A percentile compares a stretch with the other conserved stretches of the same genome.
phyloP scores from a whole-genome alignment of 2,113 vertebrate genomes.

The Oxyura jamaicensis region DNA sequence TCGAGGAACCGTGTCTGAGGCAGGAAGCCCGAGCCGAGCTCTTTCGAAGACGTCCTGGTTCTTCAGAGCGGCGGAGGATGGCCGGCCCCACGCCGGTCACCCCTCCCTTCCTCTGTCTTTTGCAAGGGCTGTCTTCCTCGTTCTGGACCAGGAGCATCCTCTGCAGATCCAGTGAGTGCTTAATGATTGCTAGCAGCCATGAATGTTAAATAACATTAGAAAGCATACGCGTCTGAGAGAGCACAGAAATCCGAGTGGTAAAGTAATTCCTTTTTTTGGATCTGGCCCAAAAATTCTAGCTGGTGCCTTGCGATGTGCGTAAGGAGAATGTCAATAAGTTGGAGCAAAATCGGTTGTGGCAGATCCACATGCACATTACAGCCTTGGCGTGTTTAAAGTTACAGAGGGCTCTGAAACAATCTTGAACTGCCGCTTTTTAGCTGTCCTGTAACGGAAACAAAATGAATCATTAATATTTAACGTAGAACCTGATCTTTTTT shows the following conservation, averaged over 20 bases:
- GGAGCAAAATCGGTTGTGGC: background rate
- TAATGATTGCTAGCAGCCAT: background rate
- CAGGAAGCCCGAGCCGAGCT: background rate
- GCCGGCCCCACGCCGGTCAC: background rate
- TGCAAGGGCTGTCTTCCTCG: background rate
- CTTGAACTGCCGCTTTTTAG: background rate
- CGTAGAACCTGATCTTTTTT: background rate
- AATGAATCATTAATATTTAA: background rate
- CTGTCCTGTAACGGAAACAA: background rate
- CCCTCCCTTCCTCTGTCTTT: fast-evolving
- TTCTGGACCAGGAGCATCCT: background rate
- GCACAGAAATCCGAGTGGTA: background rate
- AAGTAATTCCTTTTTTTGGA: background rate
- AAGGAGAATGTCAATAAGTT: background rate
- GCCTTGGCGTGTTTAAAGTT: background rate
- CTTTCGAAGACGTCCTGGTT: background rate
- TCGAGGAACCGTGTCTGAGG: background rate
- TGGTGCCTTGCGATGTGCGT: background rate
- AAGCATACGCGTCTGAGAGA: background rate
- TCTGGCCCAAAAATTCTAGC: background rate
- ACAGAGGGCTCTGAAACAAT: background rate
- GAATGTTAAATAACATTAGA: background rate
- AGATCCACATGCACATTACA: background rate
- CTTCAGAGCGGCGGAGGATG: background rate
- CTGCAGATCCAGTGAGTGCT: background rate